A percentile compares a stretch with the other conserved stretches of the same genome.
phyloP scores from a whole-genome alignment of 2,113 vertebrate genomes.

The Falcunculus frontatus region DNA sequence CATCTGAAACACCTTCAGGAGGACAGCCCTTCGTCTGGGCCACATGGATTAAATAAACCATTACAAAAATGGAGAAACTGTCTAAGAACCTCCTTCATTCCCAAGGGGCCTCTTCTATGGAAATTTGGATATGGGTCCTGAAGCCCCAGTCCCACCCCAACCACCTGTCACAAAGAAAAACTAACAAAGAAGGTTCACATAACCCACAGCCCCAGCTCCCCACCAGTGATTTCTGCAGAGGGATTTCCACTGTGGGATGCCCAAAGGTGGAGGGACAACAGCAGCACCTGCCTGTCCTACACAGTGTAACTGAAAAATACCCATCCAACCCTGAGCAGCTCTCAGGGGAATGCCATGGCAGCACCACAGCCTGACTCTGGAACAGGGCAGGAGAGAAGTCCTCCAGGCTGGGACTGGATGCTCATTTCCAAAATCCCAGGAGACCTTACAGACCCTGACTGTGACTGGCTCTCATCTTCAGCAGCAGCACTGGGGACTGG shows the following conservation, averaged over 20 bases:
- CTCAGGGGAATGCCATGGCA: rapidly evolving
- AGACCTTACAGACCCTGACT: neutral
- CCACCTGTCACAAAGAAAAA: neutral
- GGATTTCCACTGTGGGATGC: neutral
- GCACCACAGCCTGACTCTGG: neutral
- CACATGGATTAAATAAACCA: neutral
- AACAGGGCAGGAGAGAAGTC: neutral
- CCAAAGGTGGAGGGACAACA: neutral
- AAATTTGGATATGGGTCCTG: neutral
- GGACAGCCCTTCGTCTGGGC: neutral
- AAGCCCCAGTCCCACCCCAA: neutral
- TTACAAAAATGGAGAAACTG: neutral
- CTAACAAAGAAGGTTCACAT: neutral
- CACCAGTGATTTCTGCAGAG: neutral
- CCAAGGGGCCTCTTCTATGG: neutral
- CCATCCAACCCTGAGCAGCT: neutral
- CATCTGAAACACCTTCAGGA: neutral
- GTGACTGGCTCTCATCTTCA: neutral
- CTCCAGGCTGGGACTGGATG: neutral
- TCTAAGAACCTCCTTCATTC: neutral
- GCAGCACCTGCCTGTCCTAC: neutral
- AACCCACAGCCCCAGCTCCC: neutral
- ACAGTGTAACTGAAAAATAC: neutral
- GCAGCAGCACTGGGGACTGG: neutral
- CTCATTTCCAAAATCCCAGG: neutral